Base-by-base conservation (phyloP, 2,113 vertebrate species). In the Acinonyx jubatus region DNA sequence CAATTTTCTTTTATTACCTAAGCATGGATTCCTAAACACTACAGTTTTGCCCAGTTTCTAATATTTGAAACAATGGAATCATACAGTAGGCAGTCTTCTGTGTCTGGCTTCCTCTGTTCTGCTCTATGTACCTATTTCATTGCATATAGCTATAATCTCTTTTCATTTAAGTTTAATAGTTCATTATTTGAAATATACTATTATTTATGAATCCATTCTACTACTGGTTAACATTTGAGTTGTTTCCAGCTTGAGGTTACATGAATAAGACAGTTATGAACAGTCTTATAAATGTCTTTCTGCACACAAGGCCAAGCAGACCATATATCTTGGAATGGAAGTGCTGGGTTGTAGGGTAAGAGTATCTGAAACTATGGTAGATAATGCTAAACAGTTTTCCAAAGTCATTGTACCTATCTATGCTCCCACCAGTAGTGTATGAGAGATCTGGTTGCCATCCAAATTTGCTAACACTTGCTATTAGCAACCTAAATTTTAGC, bases 141-240 rank as follows among this genome's bases (percentile, higher is more conserved):
- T 61, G 7, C 38, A 45, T 68, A 25, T n/a, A 88, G 52, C 52
- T 92, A 0, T 19, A 84, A 33, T 61, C 21, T 36, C 55, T 76
- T 87, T 50, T 79, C 93, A 82, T 41, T 48, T 82, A 89, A 73
- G 48, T 55, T 33, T 61, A 65, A 93, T 16, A 91, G 45, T 55
- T 36, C 21, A 38, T 21, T 83, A 14, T 61, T 78, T 63, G 48
- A 78, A 68, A 82, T 69, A 92, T 78, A 74, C n/a, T 78, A 45
- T 7, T 57, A 95, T 93, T 95, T 93, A 81, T 57, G 81, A 82
- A 65, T 48, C 66, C 80, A 71, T 71, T 86, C 36, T 68, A 84
- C 84, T 41, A 80, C 1, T 55, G 66, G 57, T 76, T 65, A 93
- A 38, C 68, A 82, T 57, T 68, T 95, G 68, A 27, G 61, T 91